Percentiles rank a stretch among this genome's conserved stretches.
Conservation (phyloP, 2,113 vertebrate species). For the Conger conger region DNA sequence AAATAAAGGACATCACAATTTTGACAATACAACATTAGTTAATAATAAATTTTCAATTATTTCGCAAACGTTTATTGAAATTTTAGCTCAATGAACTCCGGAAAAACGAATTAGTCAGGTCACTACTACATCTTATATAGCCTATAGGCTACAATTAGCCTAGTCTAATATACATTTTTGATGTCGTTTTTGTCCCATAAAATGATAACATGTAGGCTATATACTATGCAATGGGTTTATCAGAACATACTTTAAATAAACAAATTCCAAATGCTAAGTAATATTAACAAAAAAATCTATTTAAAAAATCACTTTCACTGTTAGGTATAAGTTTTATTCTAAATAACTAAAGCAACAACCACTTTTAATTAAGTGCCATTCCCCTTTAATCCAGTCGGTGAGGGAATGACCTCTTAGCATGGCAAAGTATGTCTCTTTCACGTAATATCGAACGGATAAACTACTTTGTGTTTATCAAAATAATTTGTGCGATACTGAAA, state of each 20-base stretch:
- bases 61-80: background rate
- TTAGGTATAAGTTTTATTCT: background rate
- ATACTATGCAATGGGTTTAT: no score
- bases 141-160: no score
- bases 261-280: background rate
- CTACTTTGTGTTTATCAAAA: background rate
- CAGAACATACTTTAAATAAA: background rate
- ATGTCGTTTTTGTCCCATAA: no score
- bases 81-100: no score
- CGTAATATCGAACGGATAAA: background rate
- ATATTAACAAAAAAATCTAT: background rate
- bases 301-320: background rate
- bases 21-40: background rate
- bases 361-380: background rate
- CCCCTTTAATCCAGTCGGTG: background rate
- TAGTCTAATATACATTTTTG: no score
- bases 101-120: background rate
- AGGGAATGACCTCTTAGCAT: background rate
- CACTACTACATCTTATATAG: no score
- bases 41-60: background rate
- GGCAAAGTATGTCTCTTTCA: background rate
- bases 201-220: no score
- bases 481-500: background rate
- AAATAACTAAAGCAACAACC: background rate
- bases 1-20: background rate